phyloP scores from a whole-genome alignment of 1,140 invertebrate species.

The Schlechtendalia chinensis region DNA sequence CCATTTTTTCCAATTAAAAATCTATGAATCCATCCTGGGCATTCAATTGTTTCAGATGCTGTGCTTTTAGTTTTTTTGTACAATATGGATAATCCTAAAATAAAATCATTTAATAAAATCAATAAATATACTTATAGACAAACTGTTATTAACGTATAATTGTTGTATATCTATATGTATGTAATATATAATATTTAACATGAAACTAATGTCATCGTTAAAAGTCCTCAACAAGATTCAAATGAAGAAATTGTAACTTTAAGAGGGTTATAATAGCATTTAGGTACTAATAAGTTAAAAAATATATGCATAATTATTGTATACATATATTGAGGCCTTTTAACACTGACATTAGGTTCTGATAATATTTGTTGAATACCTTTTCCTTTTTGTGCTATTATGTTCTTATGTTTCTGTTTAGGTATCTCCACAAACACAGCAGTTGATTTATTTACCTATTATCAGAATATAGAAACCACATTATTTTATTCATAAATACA shows the following conservation, averaged over 20 bases:
- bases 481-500: not conserved
- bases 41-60: conserved; percentile 78
- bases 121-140: not conserved
- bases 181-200: too few species aligned
- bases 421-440: conserved; percentile 92
- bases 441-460: conserved; percentile 74
- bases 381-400: conserved; percentile 83
- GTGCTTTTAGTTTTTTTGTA: conserved; percentile 96
- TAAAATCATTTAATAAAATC: not conserved
- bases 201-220: too few species aligned
- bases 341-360: conserved; percentile 89
- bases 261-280: too few species aligned
- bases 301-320: too few species aligned
- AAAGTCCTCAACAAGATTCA: too few species aligned
- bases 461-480: not conserved
- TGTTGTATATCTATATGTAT: too few species aligned
- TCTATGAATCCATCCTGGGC: conserved; percentile 92
- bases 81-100: conserved; percentile 81
- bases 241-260: too few species aligned
- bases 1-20: conserved; percentile 92
- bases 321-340: conserved; percentile 75
- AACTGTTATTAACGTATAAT: not conserved
- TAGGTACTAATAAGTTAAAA: too few species aligned
- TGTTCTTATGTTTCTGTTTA: conserved; percentile 95
- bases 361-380: conserved; percentile 90